Percentiles rank a stretch among this genome's conserved stretches.
Evolutionary conservation across 2,113 vertebrate species (phyloP).

Genomic region (Ramphastos sulfuratus): DNA sequence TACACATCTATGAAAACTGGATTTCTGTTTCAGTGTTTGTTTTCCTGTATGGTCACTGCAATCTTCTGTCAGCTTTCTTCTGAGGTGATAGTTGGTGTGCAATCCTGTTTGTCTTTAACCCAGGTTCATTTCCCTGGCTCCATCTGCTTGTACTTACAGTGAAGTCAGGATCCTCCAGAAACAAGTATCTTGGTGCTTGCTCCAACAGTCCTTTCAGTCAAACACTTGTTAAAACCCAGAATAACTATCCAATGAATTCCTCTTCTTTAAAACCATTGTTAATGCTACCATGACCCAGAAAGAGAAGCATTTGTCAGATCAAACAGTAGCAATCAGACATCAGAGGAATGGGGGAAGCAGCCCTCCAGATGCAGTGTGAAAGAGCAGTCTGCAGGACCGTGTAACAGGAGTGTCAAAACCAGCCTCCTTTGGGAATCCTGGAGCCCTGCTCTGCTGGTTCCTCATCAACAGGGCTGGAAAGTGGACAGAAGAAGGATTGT

Average conservation of each 20-base stretch:
- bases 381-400: not conserved
- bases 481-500: not conserved
- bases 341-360: not conserved
- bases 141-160: not conserved
- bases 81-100: not conserved
- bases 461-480: not conserved
- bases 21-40: not conserved
- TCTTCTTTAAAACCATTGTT: not conserved
- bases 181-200: not conserved
- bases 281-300: not conserved
- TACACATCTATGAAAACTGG: not conserved
- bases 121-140: not conserved
- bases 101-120: not conserved
- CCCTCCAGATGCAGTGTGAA: not conserved
- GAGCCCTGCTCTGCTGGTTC: not conserved
- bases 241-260: not conserved
- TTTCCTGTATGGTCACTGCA: fast-evolving
- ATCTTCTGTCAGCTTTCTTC: not conserved
- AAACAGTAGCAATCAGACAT: not conserved
- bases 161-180: not conserved
- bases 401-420: not conserved
- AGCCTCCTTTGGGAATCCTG: not conserved
- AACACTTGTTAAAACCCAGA: not conserved
- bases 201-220: not conserved
- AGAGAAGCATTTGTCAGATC: not conserved